These are phyloP conservation scores for Clunio marinus DNA, from an alignment of 2,888 invertebrate species.

Conservation along the genomic window DNA sequence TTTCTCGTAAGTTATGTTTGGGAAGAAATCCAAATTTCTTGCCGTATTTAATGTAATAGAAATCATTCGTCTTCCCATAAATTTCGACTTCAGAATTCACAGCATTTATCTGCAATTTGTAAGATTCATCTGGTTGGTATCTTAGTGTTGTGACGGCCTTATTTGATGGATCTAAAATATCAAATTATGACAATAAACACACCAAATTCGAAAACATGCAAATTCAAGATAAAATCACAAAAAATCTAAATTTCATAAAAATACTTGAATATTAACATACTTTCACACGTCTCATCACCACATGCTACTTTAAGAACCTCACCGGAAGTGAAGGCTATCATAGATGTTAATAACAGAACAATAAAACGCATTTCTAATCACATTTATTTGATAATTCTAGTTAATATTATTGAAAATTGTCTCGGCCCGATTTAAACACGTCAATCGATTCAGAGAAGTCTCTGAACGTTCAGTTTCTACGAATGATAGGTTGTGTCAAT, in stretches of 20 bases:
- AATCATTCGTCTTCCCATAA: constrained; percentile 25
- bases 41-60: constrained; percentile 16
- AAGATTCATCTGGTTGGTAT: constrained; percentile 35
- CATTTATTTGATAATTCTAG: constrained; percentile 24
- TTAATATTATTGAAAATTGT: background rate
- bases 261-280: constrained; percentile 31
- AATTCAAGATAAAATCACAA: background rate
- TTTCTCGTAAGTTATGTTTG: constrained; percentile 21
- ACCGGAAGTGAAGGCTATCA: background rate
- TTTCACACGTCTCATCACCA: constrained; percentile 36
- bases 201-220: background rate
- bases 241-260: no score
- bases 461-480: no score
- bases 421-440: background rate
- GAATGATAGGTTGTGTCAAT: no score
- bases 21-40: constrained; percentile 29
- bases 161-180: constrained; percentile 33
- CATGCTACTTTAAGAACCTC: constrained; percentile 19
- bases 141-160: constrained; percentile 23
- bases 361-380: constrained; percentile 36
- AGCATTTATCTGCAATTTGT: constrained; percentile 26
- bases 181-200: background rate
- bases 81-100: constrained; percentile 35
- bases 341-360: constrained; percentile 25
- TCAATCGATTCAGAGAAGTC: no score